Evolutionary conservation across 1,140 invertebrate genomes (phyloP).

Genomic region (Mizuhopecten yessoensis): DNA sequence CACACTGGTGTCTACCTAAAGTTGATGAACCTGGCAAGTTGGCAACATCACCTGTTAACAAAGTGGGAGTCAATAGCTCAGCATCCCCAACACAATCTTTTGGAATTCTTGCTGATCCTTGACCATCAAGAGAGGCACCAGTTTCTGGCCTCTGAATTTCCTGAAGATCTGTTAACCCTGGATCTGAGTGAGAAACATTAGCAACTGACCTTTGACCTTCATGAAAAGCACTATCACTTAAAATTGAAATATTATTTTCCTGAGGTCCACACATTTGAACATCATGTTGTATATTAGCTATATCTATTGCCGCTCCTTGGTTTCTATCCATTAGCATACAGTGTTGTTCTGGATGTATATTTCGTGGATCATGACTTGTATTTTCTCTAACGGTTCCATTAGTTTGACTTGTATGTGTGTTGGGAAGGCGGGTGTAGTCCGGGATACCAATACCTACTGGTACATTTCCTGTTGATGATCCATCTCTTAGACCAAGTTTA

Average conservation of each 20-base stretch:
- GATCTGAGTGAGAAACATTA: background rate
- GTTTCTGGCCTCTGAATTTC: background rate
- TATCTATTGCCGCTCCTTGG: background rate
- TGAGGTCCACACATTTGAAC: background rate
- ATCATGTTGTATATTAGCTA: background rate
- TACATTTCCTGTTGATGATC: background rate
- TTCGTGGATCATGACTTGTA: background rate
- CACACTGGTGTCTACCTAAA: background rate
- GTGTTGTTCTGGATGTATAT: background rate
- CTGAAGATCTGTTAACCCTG: background rate
- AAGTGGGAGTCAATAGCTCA: background rate
- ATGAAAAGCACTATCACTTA: background rate
- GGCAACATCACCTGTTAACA: background rate
- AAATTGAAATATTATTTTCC: background rate
- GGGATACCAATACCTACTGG: background rate
- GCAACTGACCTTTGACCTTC: background rate
- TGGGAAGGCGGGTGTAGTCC: background rate
- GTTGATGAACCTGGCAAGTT: background rate
- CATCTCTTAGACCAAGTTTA: conserved; percentile 1
- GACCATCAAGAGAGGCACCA: background rate
- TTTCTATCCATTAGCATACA: background rate
- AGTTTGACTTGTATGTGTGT: background rate
- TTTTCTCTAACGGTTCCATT: background rate
- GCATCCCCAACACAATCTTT: background rate
- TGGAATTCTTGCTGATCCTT: background rate